A percentile compares a stretch with the other conserved stretches of the same genome.
These are phyloP conservation scores for Psix sp. DNA, from an alignment of 1,140 invertebrate species.

Conservation along the genomic window DNA sequence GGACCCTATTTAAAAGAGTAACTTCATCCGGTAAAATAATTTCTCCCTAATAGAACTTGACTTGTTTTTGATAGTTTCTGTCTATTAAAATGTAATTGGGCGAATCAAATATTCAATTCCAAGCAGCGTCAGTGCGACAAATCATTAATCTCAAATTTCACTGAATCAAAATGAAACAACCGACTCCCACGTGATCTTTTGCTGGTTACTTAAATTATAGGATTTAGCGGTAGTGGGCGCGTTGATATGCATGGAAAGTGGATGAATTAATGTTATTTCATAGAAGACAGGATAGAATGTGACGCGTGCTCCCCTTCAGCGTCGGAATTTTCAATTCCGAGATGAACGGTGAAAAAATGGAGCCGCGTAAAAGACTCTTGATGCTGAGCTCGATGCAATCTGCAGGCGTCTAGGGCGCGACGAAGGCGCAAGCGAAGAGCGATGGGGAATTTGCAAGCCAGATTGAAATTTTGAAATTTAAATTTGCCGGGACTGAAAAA, in stretches of 20 bases:
- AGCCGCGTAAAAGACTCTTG: conserved; percentile 59
- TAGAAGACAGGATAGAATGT: conserved; percentile 52
- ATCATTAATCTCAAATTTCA: no score
- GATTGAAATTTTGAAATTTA: conserved; percentile 64
- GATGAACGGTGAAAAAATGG: conserved; percentile 56
- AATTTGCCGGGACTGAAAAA: conserved; percentile 59
- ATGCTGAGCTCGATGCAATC: conserved; percentile 57
- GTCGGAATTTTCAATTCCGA: conserved; percentile 55
- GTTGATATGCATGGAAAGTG: conserved; percentile 55
- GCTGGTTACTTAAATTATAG: conserved; percentile 17
- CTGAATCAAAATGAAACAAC: no score
- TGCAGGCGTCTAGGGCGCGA: conserved; percentile 43
- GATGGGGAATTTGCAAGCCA: conserved; percentile 61
- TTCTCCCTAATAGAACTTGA: conserved; percentile 12
- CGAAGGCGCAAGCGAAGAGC: conserved; percentile 48
- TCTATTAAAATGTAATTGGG: no score
- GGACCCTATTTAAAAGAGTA: not conserved
- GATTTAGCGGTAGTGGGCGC: conserved; percentile 22
- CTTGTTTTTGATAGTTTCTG: not conserved
- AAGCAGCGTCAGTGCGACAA: no score
- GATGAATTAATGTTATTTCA: conserved; percentile 59
- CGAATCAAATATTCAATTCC: no score
- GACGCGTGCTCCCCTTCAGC: conserved; percentile 41
- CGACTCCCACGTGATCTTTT: conserved; percentile 22
- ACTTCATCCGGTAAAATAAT: conserved; percentile 6